Evolutionary conservation across 1,140 invertebrate genomes (phyloP).

Genomic region (Drosophila nannoptera): DNA sequence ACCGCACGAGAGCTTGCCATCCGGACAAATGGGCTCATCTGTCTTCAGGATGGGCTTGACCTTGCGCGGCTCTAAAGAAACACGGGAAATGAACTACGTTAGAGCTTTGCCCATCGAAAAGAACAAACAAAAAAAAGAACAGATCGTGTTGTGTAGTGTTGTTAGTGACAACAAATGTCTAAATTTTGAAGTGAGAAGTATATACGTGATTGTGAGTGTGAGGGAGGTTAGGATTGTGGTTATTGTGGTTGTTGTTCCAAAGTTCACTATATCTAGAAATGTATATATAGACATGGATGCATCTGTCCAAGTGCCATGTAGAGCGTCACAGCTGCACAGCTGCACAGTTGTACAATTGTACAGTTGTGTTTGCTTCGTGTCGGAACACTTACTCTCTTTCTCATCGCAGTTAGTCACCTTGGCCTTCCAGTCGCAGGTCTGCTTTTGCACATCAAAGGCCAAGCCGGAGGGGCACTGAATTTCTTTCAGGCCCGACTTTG

Average conservation of each 20-base stretch:
- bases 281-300: conserved; percentile 22
- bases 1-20: conserved; percentile 92
- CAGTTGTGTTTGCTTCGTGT: conserved; percentile 25
- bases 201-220: conserved; percentile 38
- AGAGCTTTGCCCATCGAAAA: conserved; percentile 14
- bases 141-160: not conserved
- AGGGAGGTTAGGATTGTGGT: conserved; percentile 18
- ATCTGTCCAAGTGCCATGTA: conserved; percentile 35
- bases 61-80: conserved; percentile 89
- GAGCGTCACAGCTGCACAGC: too few relatives aligned
- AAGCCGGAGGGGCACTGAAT: conserved; percentile 96
- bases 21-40: conserved; percentile 92
- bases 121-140: too few relatives aligned
- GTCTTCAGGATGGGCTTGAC: conserved; percentile 92
- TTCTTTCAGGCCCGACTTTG: conserved; percentile 94
- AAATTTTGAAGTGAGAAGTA: conserved; percentile 73
- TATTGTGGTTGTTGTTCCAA: conserved; percentile 46
- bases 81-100: not conserved
- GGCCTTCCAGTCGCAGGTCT: conserved; percentile 98
- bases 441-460: conserved; percentile 97
- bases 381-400: conserved; percentile 94
- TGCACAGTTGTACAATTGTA: too few relatives aligned
- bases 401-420: conserved; percentile 97
- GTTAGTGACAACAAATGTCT: conserved; percentile 72
- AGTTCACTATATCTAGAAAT: conserved; percentile 48